Evolutionary conservation across 2,797 vertebrate genomes (phyloP).

Genomic region (Sitta carolinensis): DNA sequence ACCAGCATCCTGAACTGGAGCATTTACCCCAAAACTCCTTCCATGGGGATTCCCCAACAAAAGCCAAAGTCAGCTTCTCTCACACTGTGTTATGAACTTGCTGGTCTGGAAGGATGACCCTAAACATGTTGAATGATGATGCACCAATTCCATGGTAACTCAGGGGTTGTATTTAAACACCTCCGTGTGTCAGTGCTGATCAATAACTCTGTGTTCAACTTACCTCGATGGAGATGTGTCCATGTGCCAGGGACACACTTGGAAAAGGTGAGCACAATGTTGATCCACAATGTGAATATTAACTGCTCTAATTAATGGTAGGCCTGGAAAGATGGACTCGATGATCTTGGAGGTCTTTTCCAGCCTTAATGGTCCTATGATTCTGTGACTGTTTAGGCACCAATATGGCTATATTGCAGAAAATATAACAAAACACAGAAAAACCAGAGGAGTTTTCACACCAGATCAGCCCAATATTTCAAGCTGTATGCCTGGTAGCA

Average conservation of each 20-base stretch:
- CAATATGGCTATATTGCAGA: not conserved
- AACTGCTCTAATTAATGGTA: not conserved
- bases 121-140: not conserved
- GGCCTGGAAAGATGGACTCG: not conserved
- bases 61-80: not conserved
- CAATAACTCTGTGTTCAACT: not conserved
- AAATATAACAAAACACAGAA: not conserved
- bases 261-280: not conserved
- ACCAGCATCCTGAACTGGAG: not conserved
- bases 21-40: not conserved
- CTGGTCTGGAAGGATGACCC: not conserved
- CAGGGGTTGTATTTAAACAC: not conserved
- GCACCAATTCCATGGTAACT: not conserved
- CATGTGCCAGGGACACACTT: not conserved
- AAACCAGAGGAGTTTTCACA: not conserved
- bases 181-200: not conserved
- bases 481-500: not conserved
- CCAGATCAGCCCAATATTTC: not conserved
- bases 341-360: not conserved
- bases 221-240: not conserved
- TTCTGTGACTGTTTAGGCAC: not conserved
- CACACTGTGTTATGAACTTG: not conserved
- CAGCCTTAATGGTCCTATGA: not conserved
- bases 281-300: too few species aligned
- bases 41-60: rapidly evolving